These are phyloP conservation scores for Paradisaea rubra DNA, from an alignment of 2,113 vertebrate species.

Conservation along the genomic window DNA sequence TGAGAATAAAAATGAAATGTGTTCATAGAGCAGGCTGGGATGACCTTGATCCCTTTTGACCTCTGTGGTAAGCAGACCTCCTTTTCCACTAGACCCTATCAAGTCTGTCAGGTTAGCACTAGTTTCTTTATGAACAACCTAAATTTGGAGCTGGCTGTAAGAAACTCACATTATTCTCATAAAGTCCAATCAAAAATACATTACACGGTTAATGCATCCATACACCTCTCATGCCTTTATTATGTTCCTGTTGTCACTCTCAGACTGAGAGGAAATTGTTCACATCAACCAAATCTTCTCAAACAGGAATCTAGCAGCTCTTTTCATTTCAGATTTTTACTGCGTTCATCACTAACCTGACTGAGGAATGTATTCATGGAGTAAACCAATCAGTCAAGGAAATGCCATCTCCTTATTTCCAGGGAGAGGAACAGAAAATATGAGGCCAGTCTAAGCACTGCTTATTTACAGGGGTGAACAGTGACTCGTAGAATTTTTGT, in stretches of 20 bases:
- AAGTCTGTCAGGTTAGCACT: background rate
- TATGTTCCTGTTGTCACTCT: conserved; percentile 25
- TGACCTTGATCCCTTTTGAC: background rate
- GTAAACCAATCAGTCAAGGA: background rate
- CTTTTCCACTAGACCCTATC: background rate
- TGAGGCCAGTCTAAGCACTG: background rate
- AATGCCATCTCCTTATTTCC: background rate
- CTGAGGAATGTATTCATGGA: background rate
- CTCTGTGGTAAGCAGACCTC: background rate
- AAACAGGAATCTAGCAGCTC: background rate
- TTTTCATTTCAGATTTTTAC: background rate
- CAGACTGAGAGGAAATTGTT: conserved; percentile 21
- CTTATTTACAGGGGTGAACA: background rate
- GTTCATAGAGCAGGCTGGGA: background rate
- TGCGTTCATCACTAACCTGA: background rate
- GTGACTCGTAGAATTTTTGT: background rate
- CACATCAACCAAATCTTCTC: conserved; percentile 1
- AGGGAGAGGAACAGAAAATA: background rate
- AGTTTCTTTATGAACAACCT: conserved; percentile 6
- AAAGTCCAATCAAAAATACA: conserved; percentile 5
- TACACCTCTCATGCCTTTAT: background rate
- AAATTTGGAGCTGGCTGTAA: conserved; percentile 5
- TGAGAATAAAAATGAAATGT: background rate
- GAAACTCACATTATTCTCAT: background rate
- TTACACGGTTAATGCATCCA: conserved; percentile 30